Conservation (phyloP, 2,888 invertebrate species). For the Phalangium opilio region DNA sequence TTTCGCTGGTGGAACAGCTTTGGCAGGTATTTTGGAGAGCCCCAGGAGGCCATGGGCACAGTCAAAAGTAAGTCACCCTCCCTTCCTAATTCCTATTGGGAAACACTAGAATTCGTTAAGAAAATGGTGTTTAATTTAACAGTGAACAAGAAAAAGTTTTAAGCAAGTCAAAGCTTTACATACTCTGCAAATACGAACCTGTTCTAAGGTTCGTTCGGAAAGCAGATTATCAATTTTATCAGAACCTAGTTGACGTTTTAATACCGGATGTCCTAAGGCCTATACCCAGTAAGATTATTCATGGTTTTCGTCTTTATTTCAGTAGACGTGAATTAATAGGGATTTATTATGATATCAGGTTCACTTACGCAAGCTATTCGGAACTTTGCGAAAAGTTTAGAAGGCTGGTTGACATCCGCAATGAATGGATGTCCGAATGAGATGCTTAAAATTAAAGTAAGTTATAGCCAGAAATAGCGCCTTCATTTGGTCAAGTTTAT, state of each 20-base stretch:
- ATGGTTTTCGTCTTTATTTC: no score
- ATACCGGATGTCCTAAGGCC: constrained; percentile 91
- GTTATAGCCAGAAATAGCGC: no score
- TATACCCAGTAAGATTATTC: constrained; percentile 54
- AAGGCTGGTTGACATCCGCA: constrained; percentile 67
- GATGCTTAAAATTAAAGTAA: constrained; percentile 63
- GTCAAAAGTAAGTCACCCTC: constrained; percentile 23
- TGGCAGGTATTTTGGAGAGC: constrained; percentile 79
- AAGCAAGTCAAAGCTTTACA: constrained; percentile 40
- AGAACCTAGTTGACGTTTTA: constrained; percentile 85
- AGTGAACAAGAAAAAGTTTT: neutral
- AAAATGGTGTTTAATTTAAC: constrained; percentile 37
- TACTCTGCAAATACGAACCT: constrained; percentile 50
- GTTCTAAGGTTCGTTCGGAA: constrained; percentile 62
- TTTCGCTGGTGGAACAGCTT: constrained; percentile 71
- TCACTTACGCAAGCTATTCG: constrained; percentile 73
- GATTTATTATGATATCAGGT: constrained; percentile 6
- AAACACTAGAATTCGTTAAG: constrained; percentile 19
- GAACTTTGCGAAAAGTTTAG: constrained; percentile 83
- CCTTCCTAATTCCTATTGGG: constrained; percentile 6
- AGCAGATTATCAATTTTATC: constrained; percentile 85
- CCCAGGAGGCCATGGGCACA: constrained; percentile 13
- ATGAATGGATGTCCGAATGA: constrained; percentile 67
- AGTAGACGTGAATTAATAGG: no score
- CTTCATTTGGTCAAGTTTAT: no score